Conservation (phyloP, 2,888 invertebrate species). For the Volucella inanis region DNA sequence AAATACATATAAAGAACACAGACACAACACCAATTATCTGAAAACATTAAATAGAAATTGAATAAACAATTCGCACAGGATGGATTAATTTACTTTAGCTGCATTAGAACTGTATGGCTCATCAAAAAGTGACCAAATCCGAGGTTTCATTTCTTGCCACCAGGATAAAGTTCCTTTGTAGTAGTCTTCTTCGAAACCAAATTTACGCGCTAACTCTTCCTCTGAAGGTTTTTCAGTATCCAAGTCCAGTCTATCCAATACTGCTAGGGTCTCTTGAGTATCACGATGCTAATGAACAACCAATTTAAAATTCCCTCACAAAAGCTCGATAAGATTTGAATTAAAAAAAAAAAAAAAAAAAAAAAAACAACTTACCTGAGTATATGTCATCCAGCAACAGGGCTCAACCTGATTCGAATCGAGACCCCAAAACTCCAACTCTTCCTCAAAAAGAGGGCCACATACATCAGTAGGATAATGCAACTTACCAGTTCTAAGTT, state of each 20-base stretch:
- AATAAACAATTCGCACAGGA: not conserved
- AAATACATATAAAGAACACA: slow-evolving; percentile 99
- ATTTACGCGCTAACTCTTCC: slow-evolving; percentile 98
- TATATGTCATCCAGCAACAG: slow-evolving; percentile 99
- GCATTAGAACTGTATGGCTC: slow-evolving; percentile 99
- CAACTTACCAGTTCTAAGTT: slow-evolving; percentile 94
- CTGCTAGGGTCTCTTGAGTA: slow-evolving; percentile 99
- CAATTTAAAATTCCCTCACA: not conserved
- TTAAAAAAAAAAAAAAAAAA: no score
- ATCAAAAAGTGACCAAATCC: slow-evolving; percentile 99
- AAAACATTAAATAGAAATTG: not conserved
- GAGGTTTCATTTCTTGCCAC: slow-evolving; percentile 99
- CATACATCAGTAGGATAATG: slow-evolving; percentile 99
- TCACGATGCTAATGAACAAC: slow-evolving; percentile 90
- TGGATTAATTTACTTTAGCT: slow-evolving; percentile 90
- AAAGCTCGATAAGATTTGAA: not conserved
- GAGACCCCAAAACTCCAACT: slow-evolving; percentile 99
- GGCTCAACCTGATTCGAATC: slow-evolving; percentile 99
- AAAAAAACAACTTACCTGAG: slow-evolving; percentile 86
- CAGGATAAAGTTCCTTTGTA: slow-evolving; percentile 94
- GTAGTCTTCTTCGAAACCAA: slow-evolving; percentile 97
- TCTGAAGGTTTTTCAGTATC: slow-evolving; percentile 99
- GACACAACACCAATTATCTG: slow-evolving; percentile 99
- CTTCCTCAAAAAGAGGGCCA: slow-evolving; percentile 99
- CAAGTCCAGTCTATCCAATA: slow-evolving; percentile 97